Conservation (phyloP, 37 sponge, comb jelly and placozoan genomes). For the Hexactinellida sp. region DNA sequence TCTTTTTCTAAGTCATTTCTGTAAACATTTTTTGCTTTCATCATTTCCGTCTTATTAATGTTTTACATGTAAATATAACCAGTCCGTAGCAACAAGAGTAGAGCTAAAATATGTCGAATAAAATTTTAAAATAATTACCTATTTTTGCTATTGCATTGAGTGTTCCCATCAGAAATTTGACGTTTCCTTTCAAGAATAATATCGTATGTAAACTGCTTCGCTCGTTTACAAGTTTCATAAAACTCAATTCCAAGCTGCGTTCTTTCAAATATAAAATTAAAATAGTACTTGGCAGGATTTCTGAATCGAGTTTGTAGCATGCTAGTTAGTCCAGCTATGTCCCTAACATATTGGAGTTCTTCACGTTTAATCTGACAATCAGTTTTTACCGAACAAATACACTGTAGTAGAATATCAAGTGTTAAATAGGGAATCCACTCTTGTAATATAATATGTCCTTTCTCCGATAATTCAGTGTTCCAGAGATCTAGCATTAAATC, state of each 20-base stretch:
- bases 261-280: background rate
- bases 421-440: background rate
- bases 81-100: no score
- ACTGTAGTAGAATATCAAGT: background rate
- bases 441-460: background rate
- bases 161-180: background rate
- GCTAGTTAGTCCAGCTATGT: background rate
- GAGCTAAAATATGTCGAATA: no score
- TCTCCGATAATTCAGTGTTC: background rate
- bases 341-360: background rate
- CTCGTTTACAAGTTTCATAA: background rate
- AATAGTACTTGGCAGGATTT: background rate
- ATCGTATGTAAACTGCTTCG: background rate
- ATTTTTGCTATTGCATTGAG: background rate
- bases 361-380: background rate
- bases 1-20: no score
- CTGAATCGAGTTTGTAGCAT: background rate
- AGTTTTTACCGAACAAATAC: conserved; percentile 9
- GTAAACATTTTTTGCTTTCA: no score
- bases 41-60: no score
- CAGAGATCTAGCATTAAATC: background rate
- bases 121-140: no score
- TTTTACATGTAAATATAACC: no score
- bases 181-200: background rate
- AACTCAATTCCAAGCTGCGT: background rate